Percentiles rank a stretch among this genome's conserved stretches.
Conservation (phyloP, 2,797 vertebrate genomes). For the Serranus cabrilla region DNA sequence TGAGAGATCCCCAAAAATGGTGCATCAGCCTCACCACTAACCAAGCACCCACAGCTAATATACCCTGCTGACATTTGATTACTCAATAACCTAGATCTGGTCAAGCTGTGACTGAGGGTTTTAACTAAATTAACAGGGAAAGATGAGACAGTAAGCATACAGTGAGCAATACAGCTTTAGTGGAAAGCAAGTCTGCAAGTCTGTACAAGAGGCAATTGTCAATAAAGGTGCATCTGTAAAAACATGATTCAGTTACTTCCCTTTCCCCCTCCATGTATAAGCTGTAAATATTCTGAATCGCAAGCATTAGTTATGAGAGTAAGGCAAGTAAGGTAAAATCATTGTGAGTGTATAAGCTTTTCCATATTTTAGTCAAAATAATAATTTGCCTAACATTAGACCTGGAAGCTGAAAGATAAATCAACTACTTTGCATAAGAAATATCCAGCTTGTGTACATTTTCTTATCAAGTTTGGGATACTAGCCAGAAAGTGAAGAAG, state of each 20-base stretch:
- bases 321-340: neutral
- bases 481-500: conserved; percentile 10
- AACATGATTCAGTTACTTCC: conserved; percentile 3
- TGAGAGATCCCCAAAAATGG: conserved; percentile 10
- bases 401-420: neutral
- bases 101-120: conserved; percentile 15
- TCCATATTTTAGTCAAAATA: neutral
- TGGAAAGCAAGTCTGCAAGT: conserved; percentile 14
- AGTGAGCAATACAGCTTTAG: conserved; percentile 6
- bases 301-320: neutral
- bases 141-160: neutral
- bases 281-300: neutral
- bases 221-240: neutral
- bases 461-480: conserved; percentile 1
- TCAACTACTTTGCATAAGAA: neutral
- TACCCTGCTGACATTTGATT: conserved; percentile 15
- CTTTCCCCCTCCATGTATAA: neutral
- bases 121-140: conserved; percentile 8
- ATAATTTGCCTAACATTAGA: neutral
- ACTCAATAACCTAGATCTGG: conserved; percentile 5
- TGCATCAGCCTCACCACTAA: conserved; percentile 10
- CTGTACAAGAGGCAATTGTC: conserved; percentile 15
- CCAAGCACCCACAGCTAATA: neutral
- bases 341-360: neutral
- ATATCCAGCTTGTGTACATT: neutral